Evolutionary conservation across 2,113 vertebrate species (phyloP).

Genomic region (Triplophysa rosa): DNA sequence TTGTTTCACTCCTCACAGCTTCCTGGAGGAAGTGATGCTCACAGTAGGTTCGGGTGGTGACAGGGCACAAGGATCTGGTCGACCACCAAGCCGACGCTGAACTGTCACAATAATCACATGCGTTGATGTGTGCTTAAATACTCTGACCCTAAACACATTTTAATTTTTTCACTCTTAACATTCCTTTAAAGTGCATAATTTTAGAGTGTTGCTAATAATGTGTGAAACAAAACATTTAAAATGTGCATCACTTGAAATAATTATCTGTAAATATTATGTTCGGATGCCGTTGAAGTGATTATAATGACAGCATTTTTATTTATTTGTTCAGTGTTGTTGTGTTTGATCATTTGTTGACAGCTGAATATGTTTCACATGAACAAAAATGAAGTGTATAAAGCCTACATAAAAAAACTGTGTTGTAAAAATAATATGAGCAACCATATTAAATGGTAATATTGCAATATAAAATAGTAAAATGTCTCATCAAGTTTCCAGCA

Average conservation of each 20-base stretch:
- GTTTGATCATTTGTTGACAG: not conserved
- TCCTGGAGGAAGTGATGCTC: constrained; percentile 74
- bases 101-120: not conserved
- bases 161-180: constrained; percentile 33
- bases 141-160: constrained; percentile 16
- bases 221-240: constrained; percentile 16
- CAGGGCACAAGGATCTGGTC: constrained; percentile 56
- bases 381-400: not conserved
- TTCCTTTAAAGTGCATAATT: constrained; percentile 14
- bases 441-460: not conserved
- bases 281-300: not conserved
- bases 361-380: not conserved
- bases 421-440: not conserved
- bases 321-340: constrained; percentile 4
- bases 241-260: constrained; percentile 16
- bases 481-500: not conserved
- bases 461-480: not conserved
- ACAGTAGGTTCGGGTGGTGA: constrained; percentile 54
- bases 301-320: constrained; percentile 1
- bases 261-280: constrained; percentile 5
- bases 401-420: not conserved
- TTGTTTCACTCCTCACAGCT: constrained; percentile 56
- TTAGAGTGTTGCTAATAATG: not conserved
- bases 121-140: constrained; percentile 11
- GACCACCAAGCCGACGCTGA: constrained; percentile 68